Conservation (phyloP, 2,888 invertebrate species). For the Volucella inanis region DNA sequence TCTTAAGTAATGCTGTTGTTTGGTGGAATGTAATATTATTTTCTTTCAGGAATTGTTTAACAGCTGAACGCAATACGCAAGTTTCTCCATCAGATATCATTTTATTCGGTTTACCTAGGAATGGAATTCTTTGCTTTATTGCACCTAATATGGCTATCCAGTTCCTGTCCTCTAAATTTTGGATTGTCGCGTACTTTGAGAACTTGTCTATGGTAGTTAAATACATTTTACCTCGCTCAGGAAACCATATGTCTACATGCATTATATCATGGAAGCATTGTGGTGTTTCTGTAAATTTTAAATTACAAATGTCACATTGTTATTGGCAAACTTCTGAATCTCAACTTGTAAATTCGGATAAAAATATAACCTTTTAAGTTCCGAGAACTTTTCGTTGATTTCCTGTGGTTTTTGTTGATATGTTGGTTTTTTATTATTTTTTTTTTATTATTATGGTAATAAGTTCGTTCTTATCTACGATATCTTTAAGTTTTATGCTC, state of each 20-base stretch:
- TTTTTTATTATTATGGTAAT: no score
- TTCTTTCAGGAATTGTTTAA: constrained; percentile 30
- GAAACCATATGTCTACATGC: constrained; percentile 29
- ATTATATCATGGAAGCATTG: constrained; percentile 25
- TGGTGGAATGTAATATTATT: constrained; percentile 2
- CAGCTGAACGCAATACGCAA: constrained; percentile 25
- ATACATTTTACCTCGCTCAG: constrained; percentile 8
- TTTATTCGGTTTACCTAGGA: constrained; percentile 28
- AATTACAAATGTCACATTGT: constrained; percentile 40
- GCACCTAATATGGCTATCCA: constrained; percentile 29
- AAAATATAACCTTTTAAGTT: constrained; percentile 2
- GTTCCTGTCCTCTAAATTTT: constrained; percentile 22
- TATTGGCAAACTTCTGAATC: constrained; percentile 46
- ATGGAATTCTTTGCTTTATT: constrained; percentile 27
- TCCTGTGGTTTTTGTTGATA: constrained; percentile 16
- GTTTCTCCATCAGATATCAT: no score
- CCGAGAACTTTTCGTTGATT: constrained; percentile 7
- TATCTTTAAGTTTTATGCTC: neutral
- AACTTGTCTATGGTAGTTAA: constrained; percentile 23
- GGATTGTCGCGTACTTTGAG: constrained; percentile 30
- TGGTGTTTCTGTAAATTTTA: constrained; percentile 21
- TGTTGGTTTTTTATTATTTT: constrained; percentile 24
- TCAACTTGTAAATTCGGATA: constrained; percentile 11
- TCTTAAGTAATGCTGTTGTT: constrained; percentile 22
- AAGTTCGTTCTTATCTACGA: constrained; percentile 15